Evolutionary conservation across 2,888 invertebrate species (phyloP).

Genomic region (Clivina fossor): DNA sequence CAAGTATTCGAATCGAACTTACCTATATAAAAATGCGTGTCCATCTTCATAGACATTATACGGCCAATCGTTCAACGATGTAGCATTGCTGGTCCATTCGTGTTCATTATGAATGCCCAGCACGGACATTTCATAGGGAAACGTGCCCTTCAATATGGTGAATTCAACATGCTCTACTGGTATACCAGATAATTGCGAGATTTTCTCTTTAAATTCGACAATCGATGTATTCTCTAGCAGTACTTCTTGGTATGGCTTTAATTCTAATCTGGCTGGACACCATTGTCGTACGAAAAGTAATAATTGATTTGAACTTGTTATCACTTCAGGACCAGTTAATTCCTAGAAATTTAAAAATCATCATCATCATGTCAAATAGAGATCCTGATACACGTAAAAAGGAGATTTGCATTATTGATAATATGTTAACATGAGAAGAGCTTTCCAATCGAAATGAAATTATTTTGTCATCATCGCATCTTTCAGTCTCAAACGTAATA

Average conservation of each 20-base stretch:
- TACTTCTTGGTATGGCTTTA: slow-evolving; percentile 61
- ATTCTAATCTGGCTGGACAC: slow-evolving; percentile 58
- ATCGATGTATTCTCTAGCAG: slow-evolving; percentile 56
- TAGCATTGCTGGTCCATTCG: slow-evolving; percentile 62
- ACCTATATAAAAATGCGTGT: slow-evolving; percentile 70
- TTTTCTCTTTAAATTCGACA: slow-evolving; percentile 55
- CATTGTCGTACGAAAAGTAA: slow-evolving; percentile 63
- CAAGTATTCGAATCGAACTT: slow-evolving; percentile 38
- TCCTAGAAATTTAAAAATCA: slow-evolving; percentile 43
- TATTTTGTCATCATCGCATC: too few relatives aligned
- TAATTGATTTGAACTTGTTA: slow-evolving; percentile 56
- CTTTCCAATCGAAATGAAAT: too few relatives aligned
- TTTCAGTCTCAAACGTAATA: too few relatives aligned
- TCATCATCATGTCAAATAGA: too few relatives aligned
- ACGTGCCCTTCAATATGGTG: slow-evolving; percentile 60
- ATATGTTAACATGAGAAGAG: too few relatives aligned
- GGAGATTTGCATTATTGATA: too few relatives aligned
- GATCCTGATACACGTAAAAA: too few relatives aligned
- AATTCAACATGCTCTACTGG: slow-evolving; percentile 64
- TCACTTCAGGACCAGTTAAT: slow-evolving; percentile 54
- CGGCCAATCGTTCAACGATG: slow-evolving; percentile 59
- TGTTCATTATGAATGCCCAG: slow-evolving; percentile 62
- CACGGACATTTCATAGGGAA: slow-evolving; percentile 66
- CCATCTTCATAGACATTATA: slow-evolving; percentile 63
- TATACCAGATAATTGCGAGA: slow-evolving; percentile 61